Evolutionary conservation across 2,113 vertebrate genomes (phyloP).

Genomic region (Corvus hawaiiensis): DNA sequence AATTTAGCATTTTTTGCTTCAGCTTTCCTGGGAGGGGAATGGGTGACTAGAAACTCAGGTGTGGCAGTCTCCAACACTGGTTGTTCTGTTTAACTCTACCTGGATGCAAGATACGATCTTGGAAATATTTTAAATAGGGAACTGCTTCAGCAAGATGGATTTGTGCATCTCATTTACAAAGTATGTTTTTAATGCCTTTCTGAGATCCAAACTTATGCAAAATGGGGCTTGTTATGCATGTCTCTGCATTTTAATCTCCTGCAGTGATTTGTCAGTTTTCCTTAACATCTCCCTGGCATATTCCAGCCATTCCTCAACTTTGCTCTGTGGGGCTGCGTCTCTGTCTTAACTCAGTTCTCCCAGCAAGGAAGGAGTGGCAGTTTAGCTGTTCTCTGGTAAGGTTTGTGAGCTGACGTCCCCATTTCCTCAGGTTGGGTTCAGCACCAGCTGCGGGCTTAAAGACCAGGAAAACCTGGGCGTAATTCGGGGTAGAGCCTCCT

Average conservation of each 20-base stretch:
- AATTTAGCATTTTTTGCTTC: not conserved
- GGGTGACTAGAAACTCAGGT: conserved; percentile 17
- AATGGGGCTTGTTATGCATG: not conserved
- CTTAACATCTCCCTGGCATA: not conserved
- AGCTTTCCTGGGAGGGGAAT: not conserved
- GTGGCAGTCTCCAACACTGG: not conserved
- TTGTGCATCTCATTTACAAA: conserved; percentile 42
- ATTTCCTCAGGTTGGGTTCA: not conserved
- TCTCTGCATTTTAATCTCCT: conserved; percentile 60
- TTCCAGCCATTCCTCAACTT: not conserved
- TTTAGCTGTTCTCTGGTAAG: not conserved
- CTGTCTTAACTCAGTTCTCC: not conserved
- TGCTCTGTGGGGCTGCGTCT: not conserved
- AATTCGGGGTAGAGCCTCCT: not conserved
- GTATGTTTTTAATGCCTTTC: conserved; percentile 50
- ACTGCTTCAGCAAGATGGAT: conserved; percentile 44
- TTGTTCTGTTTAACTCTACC: not conserved
- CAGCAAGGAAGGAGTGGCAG: not conserved
- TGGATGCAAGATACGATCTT: conserved; percentile 35
- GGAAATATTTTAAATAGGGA: conserved; percentile 42
- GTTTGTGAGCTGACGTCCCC: not conserved
- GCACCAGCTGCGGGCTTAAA: not conserved
- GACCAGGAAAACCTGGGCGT: not conserved
- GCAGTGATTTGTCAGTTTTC: conserved; percentile 27
- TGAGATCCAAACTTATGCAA: conserved; percentile 16